Base-by-base conservation (phyloP, 2,888 invertebrate genomes). In the Cephus sareptanus region DNA sequence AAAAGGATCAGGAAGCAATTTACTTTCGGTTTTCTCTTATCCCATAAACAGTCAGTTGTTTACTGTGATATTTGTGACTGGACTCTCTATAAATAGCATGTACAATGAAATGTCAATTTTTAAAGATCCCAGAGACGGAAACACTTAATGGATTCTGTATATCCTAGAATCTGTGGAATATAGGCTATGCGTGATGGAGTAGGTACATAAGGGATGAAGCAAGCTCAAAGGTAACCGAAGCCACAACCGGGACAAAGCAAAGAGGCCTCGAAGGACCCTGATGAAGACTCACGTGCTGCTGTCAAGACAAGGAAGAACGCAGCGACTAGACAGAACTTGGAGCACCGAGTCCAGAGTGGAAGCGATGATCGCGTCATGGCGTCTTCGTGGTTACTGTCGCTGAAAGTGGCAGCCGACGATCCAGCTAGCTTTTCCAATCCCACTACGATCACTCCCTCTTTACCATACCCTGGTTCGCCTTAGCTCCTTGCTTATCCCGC, bases 331-430 rank as follows among this genome's bases (percentile, higher is more conserved):
- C 86, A 85, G 80, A 76, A 85, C 79, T 76, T 77, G 79, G 81
- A 80, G 83, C 85, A 85, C 84, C 86, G 87, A 81, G 85, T 76
- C 82, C 86, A 82, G 77, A 81, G 82, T 78, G 86, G 83, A 86
- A 86, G 85, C 87, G 88, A 85, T 88, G 91, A 86, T 89, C 88
- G 89, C 89, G 88, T 89, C 90, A 91, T 91, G 90, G 86, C 88
- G 90, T 88, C 90, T 89, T 88, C 88, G 87, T 88, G 88, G 88
- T 90, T 89, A 91, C 91, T 91, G 90, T 86, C 87, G 88, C 87
- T 84, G 89, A 87, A 88, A 89, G 90, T 89, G 85, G 81, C 87
- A 83, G 86, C 83, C 85, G 84, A 86, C 85, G 88, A 87, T 86
- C 88, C 87, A 89, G 83, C 83, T 87, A 87, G 86, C 88, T 89